Evolutionary conservation across 2,888 invertebrate genomes (phyloP).

Genomic region (Cynaeus angustus): DNA sequence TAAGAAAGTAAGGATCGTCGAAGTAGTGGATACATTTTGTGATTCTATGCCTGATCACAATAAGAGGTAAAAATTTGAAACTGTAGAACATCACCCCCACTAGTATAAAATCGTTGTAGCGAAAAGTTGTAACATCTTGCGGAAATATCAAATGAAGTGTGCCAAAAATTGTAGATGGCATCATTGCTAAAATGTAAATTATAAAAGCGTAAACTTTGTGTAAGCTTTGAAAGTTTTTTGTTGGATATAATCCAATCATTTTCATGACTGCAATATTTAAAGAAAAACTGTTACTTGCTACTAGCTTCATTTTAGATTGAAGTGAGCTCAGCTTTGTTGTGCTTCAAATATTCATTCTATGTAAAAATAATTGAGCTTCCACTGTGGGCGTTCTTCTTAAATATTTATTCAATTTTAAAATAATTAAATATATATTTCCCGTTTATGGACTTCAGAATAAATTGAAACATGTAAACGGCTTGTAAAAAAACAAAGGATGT

Average conservation of each 20-base stretch:
- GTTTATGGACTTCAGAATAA: too few species aligned
- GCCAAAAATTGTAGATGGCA: neutral
- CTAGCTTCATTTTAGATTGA: neutral
- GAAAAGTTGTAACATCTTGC: neutral
- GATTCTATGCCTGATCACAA: neutral
- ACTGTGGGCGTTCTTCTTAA: too few species aligned
- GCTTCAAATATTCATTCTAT: too few species aligned
- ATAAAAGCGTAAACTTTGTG: constrained; percentile 1
- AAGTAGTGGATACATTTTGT: constrained; percentile 15
- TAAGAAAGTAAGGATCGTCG: neutral
- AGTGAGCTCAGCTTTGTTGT: too few species aligned
- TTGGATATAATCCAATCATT: constrained; percentile 7
- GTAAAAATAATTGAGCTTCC: too few species aligned
- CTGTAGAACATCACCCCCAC: constrained; percentile 1
- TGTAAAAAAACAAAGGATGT: too few species aligned
- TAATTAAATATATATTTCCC: too few species aligned
- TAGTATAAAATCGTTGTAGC: constrained; percentile 2
- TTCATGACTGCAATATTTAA: constrained; percentile 2
- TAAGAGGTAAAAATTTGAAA: constrained; percentile 2
- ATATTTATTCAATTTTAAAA: too few species aligned
- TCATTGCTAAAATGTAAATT: neutral
- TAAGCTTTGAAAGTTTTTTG: neutral
- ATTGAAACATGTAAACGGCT: too few species aligned
- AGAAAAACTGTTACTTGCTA: neutral
- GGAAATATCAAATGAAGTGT: neutral